Evolutionary conservation across 2,888 invertebrate species (phyloP), one percentile per base, ranked within the genome.

Genomic region (Megaustenia siamemsis): DNA sequence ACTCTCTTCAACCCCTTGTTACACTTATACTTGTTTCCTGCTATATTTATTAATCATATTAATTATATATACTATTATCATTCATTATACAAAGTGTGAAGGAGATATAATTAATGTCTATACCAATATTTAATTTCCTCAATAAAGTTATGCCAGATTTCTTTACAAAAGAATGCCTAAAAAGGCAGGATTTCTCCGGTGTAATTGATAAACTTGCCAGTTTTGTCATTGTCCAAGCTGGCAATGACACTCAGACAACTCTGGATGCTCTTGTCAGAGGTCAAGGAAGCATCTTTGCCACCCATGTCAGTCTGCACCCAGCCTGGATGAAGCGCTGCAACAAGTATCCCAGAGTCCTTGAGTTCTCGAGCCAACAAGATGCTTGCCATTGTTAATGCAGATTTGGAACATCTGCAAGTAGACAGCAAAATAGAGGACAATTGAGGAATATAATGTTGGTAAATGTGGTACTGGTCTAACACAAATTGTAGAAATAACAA

Each of bases 271-370:
- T 76, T 63, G 24, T 83, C 60, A n/a, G 28, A 56, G 0, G 71
- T 66, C 24, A 86, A 24, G 18, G 8, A 45, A 24, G 60, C 77
- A 10, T 3, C 12, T 1, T 60, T 21, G 5, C 60, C 38, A 38
- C 77, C 87, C 88, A 88, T 88, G 69, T 86, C 83, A 0, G 88
- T 88, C 21, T 81, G 79, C 35, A 84, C 86, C 83, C 85, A 84
- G 1, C 88, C 88, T 12, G 88, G 88, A 63, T 86, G 81, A n/a
- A 87, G 32, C 10, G 85, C 82, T 28, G 80, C 53, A 21, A 80
- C 85, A 63, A 83, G 38, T 21, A 87, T 84, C 24, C 84, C 84
- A 53, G 28, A 63, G 5, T 79, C 81, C 32, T 49, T 73, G 28
- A 87, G 66, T 56, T 81, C 81, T 35, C 56, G 69, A 28, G 69